These are phyloP conservation scores for Agonopterix arenella DNA, from an alignment of 2,888 invertebrate genomes.

Conservation along the genomic window DNA sequence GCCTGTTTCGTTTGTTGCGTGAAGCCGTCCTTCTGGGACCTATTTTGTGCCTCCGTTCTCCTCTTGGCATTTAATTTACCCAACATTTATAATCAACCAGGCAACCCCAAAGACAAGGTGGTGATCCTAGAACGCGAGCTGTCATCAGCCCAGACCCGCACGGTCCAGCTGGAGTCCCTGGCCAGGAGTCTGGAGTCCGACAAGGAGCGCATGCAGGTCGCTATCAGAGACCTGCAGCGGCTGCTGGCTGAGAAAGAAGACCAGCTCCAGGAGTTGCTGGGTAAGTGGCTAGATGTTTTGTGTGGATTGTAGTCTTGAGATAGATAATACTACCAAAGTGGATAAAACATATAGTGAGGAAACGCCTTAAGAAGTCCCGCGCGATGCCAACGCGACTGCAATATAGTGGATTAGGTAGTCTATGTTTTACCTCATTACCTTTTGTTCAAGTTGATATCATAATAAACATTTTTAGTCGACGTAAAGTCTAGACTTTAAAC, in stretches of 20 bases:
- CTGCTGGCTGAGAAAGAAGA: conserved; percentile 55
- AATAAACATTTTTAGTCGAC: not conserved
- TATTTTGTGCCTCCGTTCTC: too few relatives aligned
- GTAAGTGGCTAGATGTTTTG: conserved; percentile 25
- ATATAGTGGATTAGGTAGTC: too few relatives aligned
- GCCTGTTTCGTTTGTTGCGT: too few relatives aligned
- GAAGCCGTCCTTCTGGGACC: too few relatives aligned
- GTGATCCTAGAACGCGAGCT: conserved; percentile 58
- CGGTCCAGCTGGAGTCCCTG: conserved; percentile 59
- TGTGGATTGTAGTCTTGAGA: too few relatives aligned
- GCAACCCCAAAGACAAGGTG: conserved; percentile 63
- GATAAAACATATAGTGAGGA: too few relatives aligned
- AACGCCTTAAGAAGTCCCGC: too few relatives aligned
- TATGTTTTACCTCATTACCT: too few relatives aligned
- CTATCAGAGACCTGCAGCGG: conserved; percentile 75
- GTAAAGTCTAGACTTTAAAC: conserved; percentile 6
- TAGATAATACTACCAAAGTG: too few relatives aligned
- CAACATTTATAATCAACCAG: conserved; percentile 24
- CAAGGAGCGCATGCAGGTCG: conserved; percentile 83
- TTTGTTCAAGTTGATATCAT: too few relatives aligned
- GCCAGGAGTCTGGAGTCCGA: conserved; percentile 71
- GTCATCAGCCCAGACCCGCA: conserved; percentile 45
- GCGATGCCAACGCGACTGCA: too few relatives aligned
- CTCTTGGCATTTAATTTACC: not conserved
- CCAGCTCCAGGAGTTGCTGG: conserved; percentile 60